These are phyloP conservation scores for Pagetopsis macropterus DNA, from an alignment of 2,797 vertebrate species.

Conservation along the genomic window DNA sequence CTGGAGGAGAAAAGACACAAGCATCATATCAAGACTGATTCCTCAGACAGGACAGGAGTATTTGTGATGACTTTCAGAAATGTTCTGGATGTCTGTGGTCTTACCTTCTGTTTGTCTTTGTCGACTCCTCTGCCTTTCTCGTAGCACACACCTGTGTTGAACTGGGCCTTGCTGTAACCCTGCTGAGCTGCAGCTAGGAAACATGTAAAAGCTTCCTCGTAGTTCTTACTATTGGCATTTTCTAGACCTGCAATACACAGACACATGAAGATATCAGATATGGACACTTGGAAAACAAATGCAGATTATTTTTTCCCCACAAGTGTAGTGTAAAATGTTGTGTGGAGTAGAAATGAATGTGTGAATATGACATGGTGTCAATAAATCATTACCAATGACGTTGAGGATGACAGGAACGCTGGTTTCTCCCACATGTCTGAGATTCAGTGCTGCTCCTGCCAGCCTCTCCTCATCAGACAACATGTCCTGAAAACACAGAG, in stretches of 20 bases:
- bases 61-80: neutral
- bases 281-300: neutral
- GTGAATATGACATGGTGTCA: neutral
- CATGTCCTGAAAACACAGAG: constrained; percentile 48
- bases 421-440: constrained; percentile 84
- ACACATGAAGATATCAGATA: neutral
- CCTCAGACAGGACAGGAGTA: neutral
- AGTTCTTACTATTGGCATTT: constrained; percentile 79
- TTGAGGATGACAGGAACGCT: constrained; percentile 88
- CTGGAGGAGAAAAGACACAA: constrained; percentile 69
- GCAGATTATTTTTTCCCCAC: neutral
- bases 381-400: constrained; percentile 78
- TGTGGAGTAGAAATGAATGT: neutral
- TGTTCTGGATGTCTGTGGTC: neutral
- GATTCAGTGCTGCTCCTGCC: constrained; percentile 81
- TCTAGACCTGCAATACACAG: constrained; percentile 84
- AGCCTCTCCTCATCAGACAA: constrained; percentile 76
- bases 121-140: constrained; percentile 90
- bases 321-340: neutral
- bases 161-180: constrained; percentile 93
- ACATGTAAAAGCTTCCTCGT: constrained; percentile 85
- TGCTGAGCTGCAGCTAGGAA: constrained; percentile 89
- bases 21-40: neutral
- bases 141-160: constrained; percentile 92
- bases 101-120: constrained; percentile 86